Evolutionary conservation across 2,797 vertebrate genomes (phyloP).

Genomic region (Xyrichtys novacula): DNA sequence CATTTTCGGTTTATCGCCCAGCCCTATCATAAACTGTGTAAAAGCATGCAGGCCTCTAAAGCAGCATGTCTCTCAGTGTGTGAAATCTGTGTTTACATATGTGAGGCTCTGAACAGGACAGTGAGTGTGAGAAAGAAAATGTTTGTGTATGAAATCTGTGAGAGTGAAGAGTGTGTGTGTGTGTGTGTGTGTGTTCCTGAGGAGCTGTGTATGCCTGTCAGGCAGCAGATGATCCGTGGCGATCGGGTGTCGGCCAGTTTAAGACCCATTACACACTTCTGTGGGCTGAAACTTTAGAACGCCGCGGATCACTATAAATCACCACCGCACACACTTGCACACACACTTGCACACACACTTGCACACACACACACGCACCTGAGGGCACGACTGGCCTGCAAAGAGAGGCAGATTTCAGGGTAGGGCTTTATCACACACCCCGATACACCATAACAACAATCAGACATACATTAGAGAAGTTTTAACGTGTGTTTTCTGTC

Average conservation of each 20-base stretch:
- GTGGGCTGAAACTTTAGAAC: slow-evolving; percentile 77
- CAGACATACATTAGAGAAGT: slow-evolving; percentile 19
- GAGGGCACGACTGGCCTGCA: slow-evolving; percentile 39
- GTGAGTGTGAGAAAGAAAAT: slow-evolving; percentile 24
- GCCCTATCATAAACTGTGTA: too few relatives aligned
- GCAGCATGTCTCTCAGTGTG: neutral
- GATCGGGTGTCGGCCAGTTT: slow-evolving; percentile 71
- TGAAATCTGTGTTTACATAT: slow-evolving; percentile 11
- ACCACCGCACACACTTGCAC: slow-evolving; percentile 32
- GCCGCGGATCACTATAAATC: slow-evolving; percentile 70
- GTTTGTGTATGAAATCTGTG: slow-evolving; percentile 40
- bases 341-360: slow-evolving; percentile 19
- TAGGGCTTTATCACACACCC: slow-evolving; percentile 47
- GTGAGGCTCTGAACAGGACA: neutral
- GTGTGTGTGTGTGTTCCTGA: slow-evolving; percentile 49
- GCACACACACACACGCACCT: slow-evolving; percentile 30
- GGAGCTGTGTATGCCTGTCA: slow-evolving; percentile 59
- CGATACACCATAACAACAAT: slow-evolving; percentile 16
- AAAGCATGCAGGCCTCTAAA: too few relatives aligned
- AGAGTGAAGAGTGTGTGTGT: slow-evolving; percentile 34
- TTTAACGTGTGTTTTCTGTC: too few relatives aligned
- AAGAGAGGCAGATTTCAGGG: slow-evolving; percentile 62
- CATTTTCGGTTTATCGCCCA: too few relatives aligned
- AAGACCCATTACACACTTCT: slow-evolving; percentile 77
- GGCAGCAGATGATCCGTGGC: slow-evolving; percentile 69